Percentiles rank a stretch among this genome's conserved stretches.
These are phyloP conservation scores for Peromyscus aztecus DNA, from an alignment of 2,797 vertebrate species.

Conservation along the genomic window DNA sequence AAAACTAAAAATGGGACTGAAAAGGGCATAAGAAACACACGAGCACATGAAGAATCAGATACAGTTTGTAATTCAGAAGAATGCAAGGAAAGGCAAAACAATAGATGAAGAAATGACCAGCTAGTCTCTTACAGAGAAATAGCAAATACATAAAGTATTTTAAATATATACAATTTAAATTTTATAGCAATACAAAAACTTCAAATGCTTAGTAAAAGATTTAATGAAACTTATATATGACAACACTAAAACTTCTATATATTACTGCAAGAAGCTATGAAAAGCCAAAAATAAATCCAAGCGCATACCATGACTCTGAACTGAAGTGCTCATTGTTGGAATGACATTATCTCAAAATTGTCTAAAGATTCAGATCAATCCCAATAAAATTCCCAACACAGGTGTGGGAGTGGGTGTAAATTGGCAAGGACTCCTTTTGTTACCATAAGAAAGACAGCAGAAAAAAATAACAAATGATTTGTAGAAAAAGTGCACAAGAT, in stretches of 20 bases:
- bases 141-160: not conserved
- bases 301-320: not conserved
- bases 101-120: conserved; percentile 8
- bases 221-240: not conserved
- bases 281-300: not conserved
- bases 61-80: not conserved
- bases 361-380: conserved; percentile 1
- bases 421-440: not conserved
- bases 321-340: not conserved
- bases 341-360: not conserved
- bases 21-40: not conserved
- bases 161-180: conserved; percentile 11
- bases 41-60: not conserved
- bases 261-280: conserved; percentile 23
- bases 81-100: not conserved
- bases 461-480: conserved; percentile 37
- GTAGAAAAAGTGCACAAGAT: conserved; percentile 33
- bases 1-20: not conserved
- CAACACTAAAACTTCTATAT: not conserved
- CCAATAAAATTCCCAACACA: conserved; percentile 5
- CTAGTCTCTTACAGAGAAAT: not conserved
- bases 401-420: not conserved
- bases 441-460: not conserved
- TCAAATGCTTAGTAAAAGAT: not conserved
- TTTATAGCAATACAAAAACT: not conserved